Conservation (phyloP, 1,140 invertebrate species). For the Drosophila busckii region DNA sequence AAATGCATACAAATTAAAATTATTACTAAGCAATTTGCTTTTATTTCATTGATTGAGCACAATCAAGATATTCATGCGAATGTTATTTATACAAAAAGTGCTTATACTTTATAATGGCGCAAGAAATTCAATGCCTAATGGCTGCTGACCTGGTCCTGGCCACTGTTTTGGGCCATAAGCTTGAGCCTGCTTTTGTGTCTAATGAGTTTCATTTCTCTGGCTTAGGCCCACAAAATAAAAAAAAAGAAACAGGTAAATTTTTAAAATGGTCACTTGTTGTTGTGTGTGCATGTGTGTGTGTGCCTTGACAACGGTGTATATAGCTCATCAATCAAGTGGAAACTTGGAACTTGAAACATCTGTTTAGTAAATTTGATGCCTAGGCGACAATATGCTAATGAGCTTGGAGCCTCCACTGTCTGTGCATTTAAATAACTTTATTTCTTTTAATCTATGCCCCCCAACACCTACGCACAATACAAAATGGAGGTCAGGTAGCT, state of each 20-base stretch:
- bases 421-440: constrained; percentile 23
- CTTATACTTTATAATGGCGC: too few relatives aligned
- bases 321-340: constrained; percentile 31
- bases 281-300: too few relatives aligned
- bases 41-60: too few relatives aligned
- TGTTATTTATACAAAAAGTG: too few relatives aligned
- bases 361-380: constrained; percentile 15
- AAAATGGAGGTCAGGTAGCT: neutral
- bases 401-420: constrained; percentile 24
- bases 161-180: too few relatives aligned
- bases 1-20: too few relatives aligned
- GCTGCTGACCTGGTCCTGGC: too few relatives aligned
- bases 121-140: too few relatives aligned
- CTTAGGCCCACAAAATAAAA: too few relatives aligned
- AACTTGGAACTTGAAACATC: constrained; percentile 20
- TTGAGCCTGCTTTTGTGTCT: neutral
- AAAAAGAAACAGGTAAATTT: constrained; percentile 10
- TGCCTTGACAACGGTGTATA: too few relatives aligned
- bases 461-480: neutral
- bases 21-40: too few relatives aligned
- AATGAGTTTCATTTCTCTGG: constrained; percentile 19
- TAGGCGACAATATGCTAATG: constrained; percentile 34
- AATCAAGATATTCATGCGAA: too few relatives aligned
- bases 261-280: constrained; percentile 1
- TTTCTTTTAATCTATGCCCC: neutral